Conservation (phyloP, 1,140 invertebrate species). For the Sarcophaga peregrina region DNA sequence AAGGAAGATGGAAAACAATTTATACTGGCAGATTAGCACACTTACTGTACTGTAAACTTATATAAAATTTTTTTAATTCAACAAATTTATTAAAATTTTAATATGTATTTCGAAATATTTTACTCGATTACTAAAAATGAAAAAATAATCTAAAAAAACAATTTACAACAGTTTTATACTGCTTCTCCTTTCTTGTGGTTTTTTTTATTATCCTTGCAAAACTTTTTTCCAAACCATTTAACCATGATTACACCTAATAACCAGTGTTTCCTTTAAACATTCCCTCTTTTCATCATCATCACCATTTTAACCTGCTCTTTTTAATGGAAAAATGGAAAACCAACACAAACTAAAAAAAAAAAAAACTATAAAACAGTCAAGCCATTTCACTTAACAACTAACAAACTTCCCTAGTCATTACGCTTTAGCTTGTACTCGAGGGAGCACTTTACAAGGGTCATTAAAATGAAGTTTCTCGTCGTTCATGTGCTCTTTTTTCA, state of each 20-base stretch:
- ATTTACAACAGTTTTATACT: too few relatives aligned
- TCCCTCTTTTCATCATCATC: not conserved
- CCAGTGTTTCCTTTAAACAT: not conserved
- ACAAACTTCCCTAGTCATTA: not conserved
- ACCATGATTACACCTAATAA: not conserved
- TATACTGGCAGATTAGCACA: too few relatives aligned
- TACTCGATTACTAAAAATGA: too few relatives aligned
- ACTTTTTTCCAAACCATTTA: not conserved
- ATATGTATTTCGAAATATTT: too few relatives aligned
- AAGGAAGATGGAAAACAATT: too few relatives aligned
- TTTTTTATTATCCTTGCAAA: not conserved
- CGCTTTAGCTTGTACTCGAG: not conserved
- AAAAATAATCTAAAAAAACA: too few relatives aligned
- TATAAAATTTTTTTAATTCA: too few relatives aligned
- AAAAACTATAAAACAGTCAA: not conserved
- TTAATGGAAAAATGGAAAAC: not conserved
- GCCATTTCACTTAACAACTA: not conserved
- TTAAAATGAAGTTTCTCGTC: not conserved
- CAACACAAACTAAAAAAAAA: not conserved
- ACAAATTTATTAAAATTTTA: too few relatives aligned
- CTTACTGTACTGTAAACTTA: too few relatives aligned
- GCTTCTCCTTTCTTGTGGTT: too few relatives aligned
- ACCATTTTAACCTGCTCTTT: not conserved
- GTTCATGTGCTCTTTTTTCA: not conserved
- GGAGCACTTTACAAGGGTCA: not conserved